phyloP scores from a whole-genome alignment of 2,113 vertebrate genomes.

The Donacobius atricapilla region DNA sequence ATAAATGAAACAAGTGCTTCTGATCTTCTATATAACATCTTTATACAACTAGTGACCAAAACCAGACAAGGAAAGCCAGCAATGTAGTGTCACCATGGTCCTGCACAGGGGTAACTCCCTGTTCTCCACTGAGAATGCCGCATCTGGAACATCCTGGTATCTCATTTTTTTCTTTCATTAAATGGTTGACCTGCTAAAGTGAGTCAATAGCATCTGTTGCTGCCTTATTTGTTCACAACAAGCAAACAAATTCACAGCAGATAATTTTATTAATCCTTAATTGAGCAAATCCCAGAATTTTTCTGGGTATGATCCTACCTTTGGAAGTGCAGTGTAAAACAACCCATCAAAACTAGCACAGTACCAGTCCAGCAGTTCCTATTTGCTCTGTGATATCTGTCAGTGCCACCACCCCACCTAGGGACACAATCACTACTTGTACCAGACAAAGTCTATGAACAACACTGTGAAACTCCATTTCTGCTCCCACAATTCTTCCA shows the following conservation, averaged over 20 bases:
- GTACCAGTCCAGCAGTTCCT: not conserved
- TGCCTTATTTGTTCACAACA: not conserved
- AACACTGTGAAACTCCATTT: not conserved
- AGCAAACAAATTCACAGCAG: not conserved
- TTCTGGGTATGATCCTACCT: not conserved
- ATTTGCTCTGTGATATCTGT: not conserved
- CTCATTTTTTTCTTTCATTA: not conserved
- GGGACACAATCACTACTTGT: not conserved
- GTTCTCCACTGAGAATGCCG: not conserved
- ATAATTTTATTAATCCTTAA: not conserved
- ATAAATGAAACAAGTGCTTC: not conserved
- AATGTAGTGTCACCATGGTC: not conserved
- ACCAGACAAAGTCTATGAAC: not conserved
- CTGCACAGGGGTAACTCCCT: not conserved
- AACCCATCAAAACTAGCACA: not conserved
- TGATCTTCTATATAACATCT: not conserved
- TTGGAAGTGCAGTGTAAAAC: not conserved
- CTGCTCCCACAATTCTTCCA: not conserved
- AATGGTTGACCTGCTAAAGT: not conserved
- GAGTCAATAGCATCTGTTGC: not conserved
- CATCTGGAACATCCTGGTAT: not conserved
- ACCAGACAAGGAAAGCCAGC: not conserved
- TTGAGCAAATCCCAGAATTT: not conserved
- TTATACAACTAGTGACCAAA: not conserved
- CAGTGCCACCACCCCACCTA: not conserved